These are phyloP conservation scores for Montipora capitata DNA, from an alignment of 92 coral and sea anemone genomes.

Conservation along the genomic window DNA sequence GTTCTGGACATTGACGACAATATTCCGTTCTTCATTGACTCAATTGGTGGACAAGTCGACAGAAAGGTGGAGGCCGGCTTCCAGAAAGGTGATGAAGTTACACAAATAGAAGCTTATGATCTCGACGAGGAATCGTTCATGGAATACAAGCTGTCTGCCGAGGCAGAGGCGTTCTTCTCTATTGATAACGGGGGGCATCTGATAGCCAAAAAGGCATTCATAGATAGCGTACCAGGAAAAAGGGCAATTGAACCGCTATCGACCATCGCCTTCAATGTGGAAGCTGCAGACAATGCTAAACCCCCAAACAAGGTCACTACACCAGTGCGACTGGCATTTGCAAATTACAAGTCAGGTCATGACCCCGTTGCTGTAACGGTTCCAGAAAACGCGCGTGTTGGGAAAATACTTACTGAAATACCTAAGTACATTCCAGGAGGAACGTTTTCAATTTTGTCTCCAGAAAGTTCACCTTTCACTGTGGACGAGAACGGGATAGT, in stretches of 20 bases:
- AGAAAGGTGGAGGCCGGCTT: slow-evolving; percentile 61
- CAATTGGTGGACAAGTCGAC: slow-evolving; percentile 40
- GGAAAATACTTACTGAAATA: slow-evolving; percentile 60
- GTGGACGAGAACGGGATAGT: slow-evolving; percentile 78
- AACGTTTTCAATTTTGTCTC: slow-evolving; percentile 66
- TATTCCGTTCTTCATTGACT: slow-evolving; percentile 73
- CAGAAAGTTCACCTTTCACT: slow-evolving; percentile 69
- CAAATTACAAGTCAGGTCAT: slow-evolving; percentile 58
- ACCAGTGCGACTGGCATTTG: slow-evolving; percentile 71
- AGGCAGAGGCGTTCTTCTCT: slow-evolving; percentile 60
- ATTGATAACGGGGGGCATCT: slow-evolving; percentile 77
- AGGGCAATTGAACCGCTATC: slow-evolving; percentile 53
- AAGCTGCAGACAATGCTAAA: slow-evolving; percentile 72
- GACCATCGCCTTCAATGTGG: slow-evolving; percentile 47
- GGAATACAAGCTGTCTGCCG: slow-evolving; percentile 71
- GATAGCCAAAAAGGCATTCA: slow-evolving; percentile 60
- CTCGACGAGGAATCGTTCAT: slow-evolving; percentile 67
- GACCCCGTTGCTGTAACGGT: slow-evolving; percentile 51
- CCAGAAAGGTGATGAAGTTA: slow-evolving; percentile 63
- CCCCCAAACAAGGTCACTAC: slow-evolving; percentile 74
- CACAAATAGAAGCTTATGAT: slow-evolving; percentile 76
- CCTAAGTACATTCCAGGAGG: slow-evolving; percentile 80
- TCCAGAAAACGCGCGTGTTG: slow-evolving; percentile 68
- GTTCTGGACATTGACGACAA: slow-evolving; percentile 82
- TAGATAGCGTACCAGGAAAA: slow-evolving; percentile 26